phyloP scores from a whole-genome alignment of 2,113 vertebrate genomes.

The Triplophysa dalaica region DNA sequence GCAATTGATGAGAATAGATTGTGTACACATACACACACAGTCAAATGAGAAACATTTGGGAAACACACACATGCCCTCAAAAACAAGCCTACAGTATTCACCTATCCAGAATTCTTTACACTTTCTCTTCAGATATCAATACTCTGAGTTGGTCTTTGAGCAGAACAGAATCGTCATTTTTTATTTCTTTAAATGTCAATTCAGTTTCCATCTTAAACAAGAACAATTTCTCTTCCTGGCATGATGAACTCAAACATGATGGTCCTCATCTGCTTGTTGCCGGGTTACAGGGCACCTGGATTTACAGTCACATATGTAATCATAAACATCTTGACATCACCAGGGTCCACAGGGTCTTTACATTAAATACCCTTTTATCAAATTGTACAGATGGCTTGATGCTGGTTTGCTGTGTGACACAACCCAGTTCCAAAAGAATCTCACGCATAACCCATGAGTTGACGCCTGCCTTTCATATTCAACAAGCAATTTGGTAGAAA shows the following conservation, averaged over 20 bases:
- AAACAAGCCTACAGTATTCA: neutral
- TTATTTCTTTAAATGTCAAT: slow-evolving; percentile 12
- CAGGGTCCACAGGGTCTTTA: neutral
- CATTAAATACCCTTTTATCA: too few species aligned
- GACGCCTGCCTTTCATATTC: neutral
- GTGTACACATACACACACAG: too few species aligned
- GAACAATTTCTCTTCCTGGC: slow-evolving; percentile 10
- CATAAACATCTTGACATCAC: neutral
- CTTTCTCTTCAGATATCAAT: slow-evolving; percentile 36
- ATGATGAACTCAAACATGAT: slow-evolving; percentile 11
- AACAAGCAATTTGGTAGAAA: neutral
- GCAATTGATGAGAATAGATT: too few species aligned
- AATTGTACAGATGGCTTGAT: too few species aligned
- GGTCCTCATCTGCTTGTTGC: slow-evolving; percentile 20
- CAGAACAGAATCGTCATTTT: slow-evolving; percentile 6
- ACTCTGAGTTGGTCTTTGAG: neutral
- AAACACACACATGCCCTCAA: neutral
- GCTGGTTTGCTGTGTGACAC: too few species aligned
- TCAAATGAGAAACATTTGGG: too few species aligned
- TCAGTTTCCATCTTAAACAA: slow-evolving; percentile 41
- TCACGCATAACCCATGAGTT: neutral
- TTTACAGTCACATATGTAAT: neutral
- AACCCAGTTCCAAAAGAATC: too few species aligned
- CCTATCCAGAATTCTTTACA: slow-evolving; percentile 15
- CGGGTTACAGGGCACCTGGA: neutral